Evolutionary conservation across 2,888 invertebrate species (phyloP).

Genomic region (Orchestes rusci): DNA sequence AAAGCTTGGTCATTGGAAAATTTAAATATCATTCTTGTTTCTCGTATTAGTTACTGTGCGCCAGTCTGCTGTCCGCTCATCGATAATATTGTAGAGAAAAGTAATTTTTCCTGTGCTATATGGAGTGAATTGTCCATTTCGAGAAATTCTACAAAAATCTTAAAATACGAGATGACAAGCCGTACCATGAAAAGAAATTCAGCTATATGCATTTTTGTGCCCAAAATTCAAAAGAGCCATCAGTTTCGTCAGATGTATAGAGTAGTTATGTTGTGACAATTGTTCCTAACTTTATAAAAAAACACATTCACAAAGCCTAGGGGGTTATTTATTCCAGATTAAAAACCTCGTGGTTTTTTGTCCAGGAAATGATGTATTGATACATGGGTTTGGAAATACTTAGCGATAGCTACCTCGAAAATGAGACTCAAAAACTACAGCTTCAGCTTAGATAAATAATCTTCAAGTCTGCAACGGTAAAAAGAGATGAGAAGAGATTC

Average conservation of each 20-base stretch:
- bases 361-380: constrained; percentile 14
- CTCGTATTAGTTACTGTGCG: background rate
- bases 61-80: too few species aligned
- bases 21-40: background rate
- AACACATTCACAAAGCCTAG: constrained; percentile 23
- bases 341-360: constrained; percentile 3
- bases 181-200: too few species aligned
- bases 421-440: too few species aligned
- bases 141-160: too few species aligned
- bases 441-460: too few species aligned
- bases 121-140: too few species aligned
- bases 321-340: constrained; percentile 7
- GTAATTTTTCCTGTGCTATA: background rate
- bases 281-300: constrained; percentile 24
- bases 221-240: constrained; percentile 18
- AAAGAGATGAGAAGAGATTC: constrained; percentile 5
- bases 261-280: constrained; percentile 17
- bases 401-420: constrained; percentile 4
- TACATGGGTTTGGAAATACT: constrained; percentile 10
- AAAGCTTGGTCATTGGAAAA: constrained; percentile 17
- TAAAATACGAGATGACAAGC: too few species aligned
- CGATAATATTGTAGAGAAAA: too few species aligned
- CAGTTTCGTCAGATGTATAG: constrained; percentile 18
- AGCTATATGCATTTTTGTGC: constrained; percentile 21
- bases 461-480: background rate